Conservation (phyloP, 2,888 invertebrate genomes). For the Hymenopus coronatus region DNA sequence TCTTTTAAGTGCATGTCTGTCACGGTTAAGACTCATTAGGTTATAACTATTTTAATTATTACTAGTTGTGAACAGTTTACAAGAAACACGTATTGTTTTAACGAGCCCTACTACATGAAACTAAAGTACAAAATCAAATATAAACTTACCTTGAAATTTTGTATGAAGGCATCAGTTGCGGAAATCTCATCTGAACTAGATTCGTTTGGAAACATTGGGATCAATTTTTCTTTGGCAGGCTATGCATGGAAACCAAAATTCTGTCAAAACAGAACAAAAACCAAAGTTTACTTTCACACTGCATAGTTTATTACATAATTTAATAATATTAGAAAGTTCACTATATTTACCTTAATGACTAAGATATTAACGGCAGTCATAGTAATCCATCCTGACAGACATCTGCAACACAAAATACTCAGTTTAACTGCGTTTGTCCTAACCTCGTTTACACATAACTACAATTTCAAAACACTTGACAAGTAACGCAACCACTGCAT, state of each 20-base stretch:
- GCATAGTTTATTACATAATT: not conserved
- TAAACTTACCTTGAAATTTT: constrained; percentile 49
- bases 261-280: constrained; percentile 37
- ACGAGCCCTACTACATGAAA: no score
- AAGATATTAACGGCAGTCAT: constrained; percentile 38
- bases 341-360: constrained; percentile 38
- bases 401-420: constrained; percentile 43
- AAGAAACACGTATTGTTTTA: no score
- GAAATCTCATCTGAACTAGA: constrained; percentile 56
- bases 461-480: not conserved
- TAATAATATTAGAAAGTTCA: not conserved
- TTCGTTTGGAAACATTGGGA: constrained; percentile 55
- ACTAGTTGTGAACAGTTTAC: no score
- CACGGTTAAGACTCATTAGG: no score
- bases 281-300: not conserved
- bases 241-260: constrained; percentile 54
- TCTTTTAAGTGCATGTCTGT: no score
- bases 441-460: not conserved
- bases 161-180: constrained; percentile 55
- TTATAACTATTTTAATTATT: no score
- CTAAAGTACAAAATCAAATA: not conserved
- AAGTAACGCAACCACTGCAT: not conserved
- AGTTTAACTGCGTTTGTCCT: constrained; percentile 3
- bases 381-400: constrained; percentile 50
- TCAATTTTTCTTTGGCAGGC: constrained; percentile 56